Evolutionary conservation across 2,888 invertebrate species (phyloP).

Genomic region (Zootermopsis nevadensis): DNA sequence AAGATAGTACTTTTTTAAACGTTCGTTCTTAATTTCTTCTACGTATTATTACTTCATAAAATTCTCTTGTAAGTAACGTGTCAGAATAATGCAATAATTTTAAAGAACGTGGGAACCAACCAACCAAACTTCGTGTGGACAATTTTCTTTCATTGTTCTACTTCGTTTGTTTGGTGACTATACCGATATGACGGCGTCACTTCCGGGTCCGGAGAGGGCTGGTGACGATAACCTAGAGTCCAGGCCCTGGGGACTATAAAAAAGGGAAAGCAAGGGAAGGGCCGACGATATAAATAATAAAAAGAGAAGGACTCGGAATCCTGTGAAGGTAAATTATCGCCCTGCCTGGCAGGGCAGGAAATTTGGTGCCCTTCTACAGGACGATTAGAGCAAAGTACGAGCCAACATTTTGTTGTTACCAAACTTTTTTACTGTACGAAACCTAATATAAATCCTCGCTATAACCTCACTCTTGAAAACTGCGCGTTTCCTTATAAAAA

Average conservation of each 20-base stretch:
- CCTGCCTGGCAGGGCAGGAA: conserved; percentile 21
- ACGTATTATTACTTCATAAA: no score
- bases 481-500: background rate
- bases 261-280: conserved; percentile 10
- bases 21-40: no score
- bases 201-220: conserved; percentile 37
- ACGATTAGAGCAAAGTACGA: conserved; percentile 26
- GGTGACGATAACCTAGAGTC: conserved; percentile 41
- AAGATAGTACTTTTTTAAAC: no score
- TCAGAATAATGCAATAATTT: no score
- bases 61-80: no score
- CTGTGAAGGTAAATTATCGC: conserved; percentile 33
- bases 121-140: no score
- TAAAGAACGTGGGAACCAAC: no score
- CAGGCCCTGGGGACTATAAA: conserved; percentile 34
- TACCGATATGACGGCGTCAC: conserved; percentile 36
- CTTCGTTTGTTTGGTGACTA: background rate
- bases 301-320: background rate
- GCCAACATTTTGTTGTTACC: conserved; percentile 3
- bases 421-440: conserved; percentile 6
- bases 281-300: conserved; percentile 25
- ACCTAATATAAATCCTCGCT: conserved; percentile 4
- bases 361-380: conserved; percentile 37
- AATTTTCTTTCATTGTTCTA: background rate
- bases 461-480: conserved; percentile 9